Conservation (phyloP, 2,888 invertebrate species). For the Cenopis cana region DNA sequence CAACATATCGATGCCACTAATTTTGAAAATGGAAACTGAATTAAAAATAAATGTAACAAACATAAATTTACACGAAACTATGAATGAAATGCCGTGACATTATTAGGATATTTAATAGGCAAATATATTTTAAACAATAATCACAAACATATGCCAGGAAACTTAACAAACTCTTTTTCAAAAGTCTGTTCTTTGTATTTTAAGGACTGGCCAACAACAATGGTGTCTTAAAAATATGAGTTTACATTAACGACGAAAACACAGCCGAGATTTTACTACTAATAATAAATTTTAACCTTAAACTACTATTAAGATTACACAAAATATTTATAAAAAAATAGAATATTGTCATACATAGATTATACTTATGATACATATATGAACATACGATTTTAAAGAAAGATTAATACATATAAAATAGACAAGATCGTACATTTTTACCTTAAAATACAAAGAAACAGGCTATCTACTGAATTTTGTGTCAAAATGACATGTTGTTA, state of each 20-base stretch:
- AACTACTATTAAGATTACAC: background rate
- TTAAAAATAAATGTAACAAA: constrained; percentile 7
- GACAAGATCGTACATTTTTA: background rate
- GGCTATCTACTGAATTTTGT: constrained; percentile 6
- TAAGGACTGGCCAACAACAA: background rate
- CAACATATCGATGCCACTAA: constrained; percentile 55
- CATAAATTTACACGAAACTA: constrained; percentile 5
- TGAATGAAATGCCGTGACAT: constrained; percentile 33
- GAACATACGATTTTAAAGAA: background rate
- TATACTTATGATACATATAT: too few species aligned
- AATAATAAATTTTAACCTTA: background rate
- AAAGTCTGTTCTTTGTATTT: constrained; percentile 29
- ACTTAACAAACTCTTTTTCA: constrained; percentile 5
- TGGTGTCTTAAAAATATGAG: background rate
- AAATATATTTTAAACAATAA: constrained; percentile 21
- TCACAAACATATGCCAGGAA: constrained; percentile 26
- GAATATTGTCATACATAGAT: background rate
- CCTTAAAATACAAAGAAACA: constrained; percentile 24
- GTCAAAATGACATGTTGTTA: background rate
- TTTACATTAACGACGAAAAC: background rate
- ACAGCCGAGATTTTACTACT: background rate
- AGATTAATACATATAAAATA: background rate
- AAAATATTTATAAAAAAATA: background rate
- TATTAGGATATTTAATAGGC: constrained; percentile 40
- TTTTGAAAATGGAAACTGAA: background rate